These are phyloP conservation scores for Sorex maritimensis DNA, from an alignment of 2,797 vertebrate species.

Conservation along the genomic window DNA sequence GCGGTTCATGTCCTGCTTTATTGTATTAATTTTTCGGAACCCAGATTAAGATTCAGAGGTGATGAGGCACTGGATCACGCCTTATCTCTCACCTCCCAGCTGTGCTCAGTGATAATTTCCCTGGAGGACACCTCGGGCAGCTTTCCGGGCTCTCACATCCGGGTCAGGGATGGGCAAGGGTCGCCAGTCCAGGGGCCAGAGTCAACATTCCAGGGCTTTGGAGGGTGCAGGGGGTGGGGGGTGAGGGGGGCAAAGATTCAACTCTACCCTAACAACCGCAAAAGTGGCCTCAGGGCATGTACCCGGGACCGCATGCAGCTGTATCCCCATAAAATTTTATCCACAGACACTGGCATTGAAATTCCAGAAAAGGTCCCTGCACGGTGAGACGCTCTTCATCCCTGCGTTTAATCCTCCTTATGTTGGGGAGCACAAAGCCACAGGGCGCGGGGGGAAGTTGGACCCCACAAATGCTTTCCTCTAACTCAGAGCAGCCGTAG, in stretches of 20 bases:
- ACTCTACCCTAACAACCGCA: not conserved
- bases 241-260: rapidly evolving
- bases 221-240: no score
- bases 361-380: not conserved
- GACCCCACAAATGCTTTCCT: no score
- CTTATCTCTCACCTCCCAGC: constrained; percentile 20
- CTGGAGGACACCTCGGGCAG: not conserved
- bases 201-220: not conserved
- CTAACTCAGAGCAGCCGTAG: no score
- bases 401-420: no score
- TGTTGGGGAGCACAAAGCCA: no score
- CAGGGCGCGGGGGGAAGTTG: no score
- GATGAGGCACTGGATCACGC: rapidly evolving
- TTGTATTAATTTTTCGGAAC: constrained; percentile 62
- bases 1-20: constrained; percentile 54
- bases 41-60: constrained; percentile 61
- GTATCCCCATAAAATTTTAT: not conserved
- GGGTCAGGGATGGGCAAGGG: not conserved
- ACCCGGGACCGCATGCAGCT: no score
- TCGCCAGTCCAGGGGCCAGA: not conserved
- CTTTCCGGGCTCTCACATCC: not conserved
- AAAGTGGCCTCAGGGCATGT: no score
- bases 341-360: not conserved
- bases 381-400: not conserved
- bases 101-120: not conserved